Evolutionary conservation across 2,797 vertebrate species (phyloP).

Genomic region (Brachyrhaphis roseni): DNA sequence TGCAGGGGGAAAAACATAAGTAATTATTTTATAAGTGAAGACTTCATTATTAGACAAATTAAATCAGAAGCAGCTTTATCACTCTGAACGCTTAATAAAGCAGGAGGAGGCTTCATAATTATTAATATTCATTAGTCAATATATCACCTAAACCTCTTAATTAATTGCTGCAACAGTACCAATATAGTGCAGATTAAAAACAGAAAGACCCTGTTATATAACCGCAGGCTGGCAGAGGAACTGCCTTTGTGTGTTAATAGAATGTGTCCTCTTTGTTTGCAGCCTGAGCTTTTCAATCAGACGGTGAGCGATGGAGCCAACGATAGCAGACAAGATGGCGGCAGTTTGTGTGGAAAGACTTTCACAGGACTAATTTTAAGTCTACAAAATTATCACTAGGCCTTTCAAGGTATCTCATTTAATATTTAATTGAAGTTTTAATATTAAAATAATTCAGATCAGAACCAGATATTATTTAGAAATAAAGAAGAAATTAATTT

Average conservation of each 20-base stretch:
- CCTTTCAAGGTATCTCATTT: background rate
- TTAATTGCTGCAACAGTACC: slow-evolving; percentile 33
- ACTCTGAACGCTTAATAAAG: slow-evolving; percentile 41
- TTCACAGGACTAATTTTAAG: background rate
- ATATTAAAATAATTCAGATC: background rate
- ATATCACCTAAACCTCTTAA: slow-evolving; percentile 48
- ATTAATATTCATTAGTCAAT: slow-evolving; percentile 41
- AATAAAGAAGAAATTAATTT: background rate
- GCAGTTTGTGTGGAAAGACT: slow-evolving; percentile 14
- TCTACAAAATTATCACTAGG: background rate
- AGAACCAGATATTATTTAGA: background rate
- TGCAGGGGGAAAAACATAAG: background rate
- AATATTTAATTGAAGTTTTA: background rate
- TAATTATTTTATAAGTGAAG: background rate
- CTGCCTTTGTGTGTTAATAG: slow-evolving; percentile 68
- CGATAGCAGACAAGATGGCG: slow-evolving; percentile 41
- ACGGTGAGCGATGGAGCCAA: slow-evolving; percentile 39
- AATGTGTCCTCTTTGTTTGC: slow-evolving; percentile 69
- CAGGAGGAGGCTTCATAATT: slow-evolving; percentile 12
- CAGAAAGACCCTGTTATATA: slow-evolving; percentile 45
- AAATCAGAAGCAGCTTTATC: slow-evolving; percentile 10
- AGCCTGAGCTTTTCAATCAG: slow-evolving; percentile 59
- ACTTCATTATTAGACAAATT: background rate
- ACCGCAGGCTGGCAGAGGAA: slow-evolving; percentile 44
- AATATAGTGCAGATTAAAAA: slow-evolving; percentile 48